These are phyloP conservation scores for Camponotus fellah DNA, from an alignment of 2,888 invertebrate genomes.

Conservation along the genomic window DNA sequence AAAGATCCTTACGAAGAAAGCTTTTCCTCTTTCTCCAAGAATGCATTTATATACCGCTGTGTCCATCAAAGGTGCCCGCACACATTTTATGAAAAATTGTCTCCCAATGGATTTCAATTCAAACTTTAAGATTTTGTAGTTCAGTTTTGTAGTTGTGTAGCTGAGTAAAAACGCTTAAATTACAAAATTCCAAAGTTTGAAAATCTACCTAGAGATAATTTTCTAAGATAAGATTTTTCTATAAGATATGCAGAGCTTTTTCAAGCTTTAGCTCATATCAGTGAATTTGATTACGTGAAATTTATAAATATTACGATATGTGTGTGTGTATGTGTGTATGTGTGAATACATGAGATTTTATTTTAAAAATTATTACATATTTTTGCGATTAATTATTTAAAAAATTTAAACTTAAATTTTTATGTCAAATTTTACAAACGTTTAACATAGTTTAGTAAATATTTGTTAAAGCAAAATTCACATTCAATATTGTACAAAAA, in stretches of 20 bases:
- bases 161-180: too few species aligned
- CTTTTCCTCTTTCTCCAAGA: neutral
- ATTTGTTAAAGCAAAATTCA: neutral
- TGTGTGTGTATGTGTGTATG: too few species aligned
- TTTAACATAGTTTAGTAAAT: neutral
- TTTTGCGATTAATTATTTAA: neutral
- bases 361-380: neutral
- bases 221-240: too few species aligned
- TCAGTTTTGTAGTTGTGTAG: too few species aligned
- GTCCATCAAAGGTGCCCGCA: neutral
- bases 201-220: too few species aligned
- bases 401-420: neutral
- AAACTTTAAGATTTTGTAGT: too few species aligned
- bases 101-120: too few species aligned
- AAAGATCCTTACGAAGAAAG: constrained; percentile 2
- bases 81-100: too few species aligned
- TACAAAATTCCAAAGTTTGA: constrained; percentile 35
- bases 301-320: neutral
- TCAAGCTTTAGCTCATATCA: neutral
- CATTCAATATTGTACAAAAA: neutral
- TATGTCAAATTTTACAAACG: neutral
- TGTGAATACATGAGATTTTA: neutral
- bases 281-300: neutral
- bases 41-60: neutral
- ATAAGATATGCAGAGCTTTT: neutral